Evolutionary conservation across 2,113 vertebrate genomes (phyloP).

Genomic region (Nycticryphes semicollaris): DNA sequence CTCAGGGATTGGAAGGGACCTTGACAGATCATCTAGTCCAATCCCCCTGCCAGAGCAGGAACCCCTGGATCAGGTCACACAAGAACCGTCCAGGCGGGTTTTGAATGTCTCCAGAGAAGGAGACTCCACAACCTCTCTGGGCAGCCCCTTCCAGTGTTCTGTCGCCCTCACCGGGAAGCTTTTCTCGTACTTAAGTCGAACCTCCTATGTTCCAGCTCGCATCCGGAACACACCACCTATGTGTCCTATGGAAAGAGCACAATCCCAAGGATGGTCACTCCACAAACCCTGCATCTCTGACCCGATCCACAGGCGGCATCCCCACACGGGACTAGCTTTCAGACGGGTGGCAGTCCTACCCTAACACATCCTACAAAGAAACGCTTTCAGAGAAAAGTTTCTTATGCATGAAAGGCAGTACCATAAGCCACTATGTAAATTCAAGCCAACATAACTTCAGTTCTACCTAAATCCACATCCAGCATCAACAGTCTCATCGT

Average conservation of each 20-base stretch:
- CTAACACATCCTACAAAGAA: neutral
- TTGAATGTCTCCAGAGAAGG: too few species aligned
- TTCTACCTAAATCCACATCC: neutral
- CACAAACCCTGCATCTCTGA: neutral
- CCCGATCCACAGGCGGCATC: neutral
- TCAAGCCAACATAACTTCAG: rapidly evolving
- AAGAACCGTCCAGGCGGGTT: too few species aligned
- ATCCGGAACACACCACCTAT: too few species aligned
- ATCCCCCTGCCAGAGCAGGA: too few species aligned
- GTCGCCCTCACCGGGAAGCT: too few species aligned
- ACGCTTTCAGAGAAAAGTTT: neutral
- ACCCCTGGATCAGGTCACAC: too few species aligned
- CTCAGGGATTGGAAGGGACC: too few species aligned
- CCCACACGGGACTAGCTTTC: neutral
- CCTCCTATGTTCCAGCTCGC: too few species aligned
- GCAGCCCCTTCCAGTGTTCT: too few species aligned
- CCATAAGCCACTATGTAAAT: neutral
- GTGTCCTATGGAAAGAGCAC: rapidly evolving
- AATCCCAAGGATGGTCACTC: rapidly evolving
- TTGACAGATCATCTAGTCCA: too few species aligned
- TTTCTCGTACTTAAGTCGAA: too few species aligned
- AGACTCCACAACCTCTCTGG: too few species aligned
- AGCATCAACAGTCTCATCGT: neutral
- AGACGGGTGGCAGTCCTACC: neutral
- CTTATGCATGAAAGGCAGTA: neutral